Conservation (phyloP, 1,140 invertebrate genomes). For the Drosophila albomicans region DNA sequence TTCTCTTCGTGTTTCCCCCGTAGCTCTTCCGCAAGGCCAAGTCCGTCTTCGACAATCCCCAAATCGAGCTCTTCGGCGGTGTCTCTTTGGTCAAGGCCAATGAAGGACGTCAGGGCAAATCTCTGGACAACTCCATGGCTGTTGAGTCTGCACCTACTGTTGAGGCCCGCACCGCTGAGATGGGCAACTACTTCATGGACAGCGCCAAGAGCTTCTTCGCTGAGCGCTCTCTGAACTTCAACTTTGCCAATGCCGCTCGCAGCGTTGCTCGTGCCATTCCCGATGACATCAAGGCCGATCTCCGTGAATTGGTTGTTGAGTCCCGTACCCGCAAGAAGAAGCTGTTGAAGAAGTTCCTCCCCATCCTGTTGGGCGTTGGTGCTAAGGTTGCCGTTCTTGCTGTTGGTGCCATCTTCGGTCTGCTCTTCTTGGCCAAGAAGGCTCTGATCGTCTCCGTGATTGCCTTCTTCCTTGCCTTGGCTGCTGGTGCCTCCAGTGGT, state of each 20-base stretch:
- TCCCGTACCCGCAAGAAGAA: conserved; percentile 89
- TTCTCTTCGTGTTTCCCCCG: conserved; percentile 30
- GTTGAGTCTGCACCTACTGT: conserved; percentile 86
- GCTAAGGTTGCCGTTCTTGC: conserved; percentile 87
- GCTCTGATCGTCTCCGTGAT: conserved; percentile 88
- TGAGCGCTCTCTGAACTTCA: conserved; percentile 86
- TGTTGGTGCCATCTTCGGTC: conserved; percentile 87
- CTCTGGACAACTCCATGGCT: conserved; percentile 81
- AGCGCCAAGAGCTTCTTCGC: conserved; percentile 87
- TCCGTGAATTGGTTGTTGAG: conserved; percentile 87
- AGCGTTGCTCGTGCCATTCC: conserved; percentile 85
- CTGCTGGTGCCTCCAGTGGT: conserved; percentile 87
- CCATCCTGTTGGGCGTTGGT: conserved; percentile 87
- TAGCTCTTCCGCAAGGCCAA: conserved; percentile 87
- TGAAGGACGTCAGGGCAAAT: conserved; percentile 83
- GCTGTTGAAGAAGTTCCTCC: conserved; percentile 86
- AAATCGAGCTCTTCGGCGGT: conserved; percentile 87
- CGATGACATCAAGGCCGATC: conserved; percentile 86
- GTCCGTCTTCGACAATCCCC: conserved; percentile 88
- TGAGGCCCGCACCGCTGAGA: conserved; percentile 86
- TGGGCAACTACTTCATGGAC: conserved; percentile 87
- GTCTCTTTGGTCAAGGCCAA: conserved; percentile 86
- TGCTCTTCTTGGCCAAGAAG: conserved; percentile 89
- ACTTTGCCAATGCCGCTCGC: conserved; percentile 86
- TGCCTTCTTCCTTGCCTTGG: conserved; percentile 86